Evolutionary conservation across 1,140 invertebrate genomes (phyloP).

Genomic region (Gryon sp.): DNA sequence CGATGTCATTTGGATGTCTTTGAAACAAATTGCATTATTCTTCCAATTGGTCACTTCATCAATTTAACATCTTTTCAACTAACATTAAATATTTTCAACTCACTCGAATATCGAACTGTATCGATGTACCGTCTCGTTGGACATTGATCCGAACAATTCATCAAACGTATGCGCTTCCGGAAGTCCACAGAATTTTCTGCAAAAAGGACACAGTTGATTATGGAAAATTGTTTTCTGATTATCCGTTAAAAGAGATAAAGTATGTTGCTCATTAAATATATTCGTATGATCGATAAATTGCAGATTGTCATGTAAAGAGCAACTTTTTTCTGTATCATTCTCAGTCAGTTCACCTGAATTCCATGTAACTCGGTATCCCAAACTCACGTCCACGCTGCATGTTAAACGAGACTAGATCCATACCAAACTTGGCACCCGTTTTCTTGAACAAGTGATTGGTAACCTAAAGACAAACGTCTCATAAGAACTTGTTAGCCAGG

Average conservation of each 20-base stretch:
- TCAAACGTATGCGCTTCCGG: constrained; percentile 90
- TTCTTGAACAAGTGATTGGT: constrained; percentile 96
- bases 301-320: too few species aligned
- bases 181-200: constrained; percentile 92
- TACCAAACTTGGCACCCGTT: constrained; percentile 89
- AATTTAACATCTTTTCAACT: too few species aligned
- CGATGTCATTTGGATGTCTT: constrained; percentile 92
- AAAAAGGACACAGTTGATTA: constrained; percentile 19
- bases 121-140: constrained; percentile 91
- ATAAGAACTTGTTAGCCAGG: constrained; percentile 54
- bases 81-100: too few species aligned
- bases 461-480: constrained; percentile 78
- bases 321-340: neutral
- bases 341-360: constrained; percentile 82
- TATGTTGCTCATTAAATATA: too few species aligned
- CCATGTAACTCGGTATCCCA: constrained; percentile 94
- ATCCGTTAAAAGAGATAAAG: too few species aligned
- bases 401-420: constrained; percentile 96
- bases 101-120: constrained; percentile 88
- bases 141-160: constrained; percentile 92
- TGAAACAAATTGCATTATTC: too few species aligned
- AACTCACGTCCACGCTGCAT: constrained; percentile 96
- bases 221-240: too few species aligned
- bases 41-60: too few species aligned
- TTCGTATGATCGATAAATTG: too few species aligned